These are phyloP conservation scores for Diabrotica virgifera DNA, from an alignment of 1,140 invertebrate species.

Conservation along the genomic window DNA sequence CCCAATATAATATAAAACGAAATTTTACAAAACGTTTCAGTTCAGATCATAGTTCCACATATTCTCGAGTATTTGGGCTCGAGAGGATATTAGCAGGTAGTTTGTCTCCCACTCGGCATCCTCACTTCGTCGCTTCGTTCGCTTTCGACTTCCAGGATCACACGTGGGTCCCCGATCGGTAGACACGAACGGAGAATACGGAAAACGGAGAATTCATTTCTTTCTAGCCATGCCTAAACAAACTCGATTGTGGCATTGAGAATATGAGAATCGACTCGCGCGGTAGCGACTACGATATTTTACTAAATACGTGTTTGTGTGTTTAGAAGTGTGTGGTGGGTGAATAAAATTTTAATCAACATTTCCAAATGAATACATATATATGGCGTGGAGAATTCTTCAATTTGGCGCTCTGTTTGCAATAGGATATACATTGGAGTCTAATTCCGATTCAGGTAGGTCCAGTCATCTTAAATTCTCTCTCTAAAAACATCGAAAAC, in stretches of 20 bases:
- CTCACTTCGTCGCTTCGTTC: not conserved
- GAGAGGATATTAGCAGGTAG: not conserved
- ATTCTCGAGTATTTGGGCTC: no score
- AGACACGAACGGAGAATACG: not conserved
- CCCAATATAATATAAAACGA: no score
- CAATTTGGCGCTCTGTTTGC: slow-evolving; percentile 38
- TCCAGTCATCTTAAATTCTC: slow-evolving; percentile 15
- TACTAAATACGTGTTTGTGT: slow-evolving; percentile 13
- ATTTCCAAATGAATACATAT: slow-evolving; percentile 38
- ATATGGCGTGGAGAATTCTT: slow-evolving; percentile 38
- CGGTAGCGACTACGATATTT: not conserved
- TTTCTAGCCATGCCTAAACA: not conserved
- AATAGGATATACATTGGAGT: slow-evolving; percentile 30
- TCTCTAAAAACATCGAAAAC: slow-evolving; percentile 22
- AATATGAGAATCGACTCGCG: not conserved
- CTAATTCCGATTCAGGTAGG: slow-evolving; percentile 30
- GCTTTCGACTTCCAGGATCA: not conserved
- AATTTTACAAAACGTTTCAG: no score
- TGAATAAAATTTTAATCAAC: slow-evolving; percentile 24
- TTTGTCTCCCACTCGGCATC: not conserved
- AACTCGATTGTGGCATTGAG: slow-evolving; percentile 1
- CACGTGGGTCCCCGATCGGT: not conserved
- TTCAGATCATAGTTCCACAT: no score
- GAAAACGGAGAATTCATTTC: slow-evolving; percentile 2
- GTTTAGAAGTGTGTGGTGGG: slow-evolving; percentile 19